Percentiles rank a stretch among this genome's conserved stretches.
Conservation (phyloP, 2,888 invertebrate genomes). For the Melitaea athalia region DNA sequence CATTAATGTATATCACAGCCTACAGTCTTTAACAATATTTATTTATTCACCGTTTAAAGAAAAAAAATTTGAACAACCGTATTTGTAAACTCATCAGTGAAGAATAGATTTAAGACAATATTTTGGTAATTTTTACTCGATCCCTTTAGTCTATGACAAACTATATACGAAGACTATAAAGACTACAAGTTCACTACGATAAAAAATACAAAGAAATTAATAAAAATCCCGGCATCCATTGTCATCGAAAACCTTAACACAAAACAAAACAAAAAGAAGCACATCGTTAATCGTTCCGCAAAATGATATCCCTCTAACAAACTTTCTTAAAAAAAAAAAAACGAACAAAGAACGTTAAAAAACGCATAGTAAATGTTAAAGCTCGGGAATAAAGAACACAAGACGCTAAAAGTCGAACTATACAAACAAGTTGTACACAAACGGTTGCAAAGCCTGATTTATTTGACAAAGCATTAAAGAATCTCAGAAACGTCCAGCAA, state of each 20-base stretch:
- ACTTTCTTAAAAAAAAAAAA: slow-evolving; percentile 6
- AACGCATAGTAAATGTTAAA: slow-evolving; percentile 18
- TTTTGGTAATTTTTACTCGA: too few relatives aligned
- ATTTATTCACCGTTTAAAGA: too few relatives aligned
- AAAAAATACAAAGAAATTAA: too few relatives aligned
- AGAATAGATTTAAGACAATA: too few relatives aligned
- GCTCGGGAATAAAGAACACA: slow-evolving; percentile 16
- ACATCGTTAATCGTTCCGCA: neutral
- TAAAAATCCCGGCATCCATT: neutral
- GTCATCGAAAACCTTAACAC: neutral
- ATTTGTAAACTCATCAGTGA: too few relatives aligned
- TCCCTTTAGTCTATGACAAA: too few relatives aligned
- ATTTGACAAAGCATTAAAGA: slow-evolving; percentile 27
- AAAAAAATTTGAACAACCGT: too few relatives aligned
- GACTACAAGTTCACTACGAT: too few relatives aligned
- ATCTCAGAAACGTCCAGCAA: slow-evolving; percentile 21
- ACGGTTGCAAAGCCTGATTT: slow-evolving; percentile 22
- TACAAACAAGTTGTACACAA: slow-evolving; percentile 22
- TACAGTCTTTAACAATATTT: too few relatives aligned
- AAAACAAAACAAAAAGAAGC: slow-evolving; percentile 4
- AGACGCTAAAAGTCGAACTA: slow-evolving; percentile 24
- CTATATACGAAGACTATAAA: too few relatives aligned
- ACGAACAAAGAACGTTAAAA: slow-evolving; percentile 9
- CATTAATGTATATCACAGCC: too few relatives aligned
- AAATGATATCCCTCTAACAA: neutral